Evolutionary conservation across 2,113 vertebrate species (phyloP), one percentile per base, ranked within the genome.

Genomic region (Loxodonta africana): DNA sequence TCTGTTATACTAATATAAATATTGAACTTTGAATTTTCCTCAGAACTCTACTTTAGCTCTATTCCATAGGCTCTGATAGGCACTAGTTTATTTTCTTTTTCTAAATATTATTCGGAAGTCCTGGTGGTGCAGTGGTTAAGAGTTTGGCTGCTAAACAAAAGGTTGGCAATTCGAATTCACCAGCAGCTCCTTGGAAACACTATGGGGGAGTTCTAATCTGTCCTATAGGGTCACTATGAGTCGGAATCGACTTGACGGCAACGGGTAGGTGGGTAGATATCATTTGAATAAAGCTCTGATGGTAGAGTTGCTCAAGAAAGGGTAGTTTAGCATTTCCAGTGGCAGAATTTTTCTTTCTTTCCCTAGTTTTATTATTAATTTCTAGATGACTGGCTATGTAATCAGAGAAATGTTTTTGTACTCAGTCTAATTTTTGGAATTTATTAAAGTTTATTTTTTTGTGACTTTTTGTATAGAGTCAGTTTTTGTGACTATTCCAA

Each of bases 251-350:
- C 53, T 57, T 12, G 53, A 57, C 53, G 15, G 53, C 11, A 12
- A 57, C 2, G 53, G 15, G 53, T 57, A 57, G 53, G 3, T 57
- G 53, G 53, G 53, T 57, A 57, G 53, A 57, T 57, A 57, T 17
- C 11, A 57, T 57, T 57, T 12, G 15, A 57, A 57, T 57, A 30
- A 73, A 48, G 90, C 83, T 46, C 53, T 73, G 71, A 57, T 48
- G 33, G 33, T 53, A 83, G 8, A 83, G 11, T 28, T 91, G 33
- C n/a, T 78, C 2, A 77, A 15, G 33, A 67, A 90, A 67, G 20
- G 77, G 48, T 90, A 71, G 90, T 77, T 90, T 78, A 91, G 57
- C 12, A 85, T 95, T 95, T 93, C 63, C 53, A 81, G 48, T 91
- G 4, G 20, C 33, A 88, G 17, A 17, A 23, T 46, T 63, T 95